Conservation (phyloP, 2,113 vertebrate species). For the Burhinus oedicnemus region DNA sequence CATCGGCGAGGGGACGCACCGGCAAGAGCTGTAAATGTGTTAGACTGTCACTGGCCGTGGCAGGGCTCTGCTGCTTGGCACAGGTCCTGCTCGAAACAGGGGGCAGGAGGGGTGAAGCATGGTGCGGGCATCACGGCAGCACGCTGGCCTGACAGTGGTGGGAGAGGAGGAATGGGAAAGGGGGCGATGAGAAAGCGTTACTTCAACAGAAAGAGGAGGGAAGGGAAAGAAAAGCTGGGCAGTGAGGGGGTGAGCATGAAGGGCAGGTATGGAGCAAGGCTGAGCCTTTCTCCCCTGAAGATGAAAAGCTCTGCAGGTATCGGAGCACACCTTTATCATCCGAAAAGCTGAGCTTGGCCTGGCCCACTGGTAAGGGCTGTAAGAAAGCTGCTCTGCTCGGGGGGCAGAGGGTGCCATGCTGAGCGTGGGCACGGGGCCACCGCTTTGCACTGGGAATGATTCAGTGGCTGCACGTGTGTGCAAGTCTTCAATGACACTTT, state of each 20-base stretch:
- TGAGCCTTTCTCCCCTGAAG: background rate
- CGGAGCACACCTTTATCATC: fast-evolving
- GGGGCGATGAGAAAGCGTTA: fast-evolving
- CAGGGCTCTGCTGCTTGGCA: background rate
- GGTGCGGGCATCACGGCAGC: fast-evolving
- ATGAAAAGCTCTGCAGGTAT: background rate
- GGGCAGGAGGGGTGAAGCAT: fast-evolving
- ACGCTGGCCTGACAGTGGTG: fast-evolving
- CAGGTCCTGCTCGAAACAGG: background rate
- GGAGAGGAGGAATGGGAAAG: background rate
- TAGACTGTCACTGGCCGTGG: background rate
- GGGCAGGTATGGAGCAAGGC: background rate
- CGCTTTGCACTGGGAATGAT: background rate
- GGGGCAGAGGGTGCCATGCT: fast-evolving
- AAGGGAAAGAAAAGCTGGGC: background rate
- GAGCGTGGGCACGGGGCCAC: fast-evolving
- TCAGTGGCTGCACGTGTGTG: background rate
- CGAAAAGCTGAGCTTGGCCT: background rate
- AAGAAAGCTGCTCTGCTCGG: background rate
- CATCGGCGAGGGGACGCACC: fast-evolving
- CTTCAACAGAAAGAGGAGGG: background rate
- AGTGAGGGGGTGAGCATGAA: background rate
- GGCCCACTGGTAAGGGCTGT: fast-evolving
- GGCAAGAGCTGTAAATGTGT: fast-evolving
- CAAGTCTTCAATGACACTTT: background rate